Percentiles rank a stretch among this genome's conserved stretches.
These are phyloP conservation scores for Unio delphinus DNA, from an alignment of 2,888 invertebrate species.

Conservation along the genomic window DNA sequence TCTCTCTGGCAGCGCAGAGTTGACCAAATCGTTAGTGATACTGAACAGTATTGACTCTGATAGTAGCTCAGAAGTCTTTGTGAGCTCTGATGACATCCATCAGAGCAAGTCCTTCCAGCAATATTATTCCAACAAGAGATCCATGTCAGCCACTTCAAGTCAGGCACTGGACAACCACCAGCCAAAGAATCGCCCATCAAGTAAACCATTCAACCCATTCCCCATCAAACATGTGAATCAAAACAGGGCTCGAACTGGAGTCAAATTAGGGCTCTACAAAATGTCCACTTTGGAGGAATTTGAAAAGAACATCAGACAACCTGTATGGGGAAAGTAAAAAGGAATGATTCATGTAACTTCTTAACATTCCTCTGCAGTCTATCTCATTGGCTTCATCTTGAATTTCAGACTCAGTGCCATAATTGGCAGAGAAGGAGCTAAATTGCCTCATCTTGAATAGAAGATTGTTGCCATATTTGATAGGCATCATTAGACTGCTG, in stretches of 20 bases:
- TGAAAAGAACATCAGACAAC: conserved; percentile 39
- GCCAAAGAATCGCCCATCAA: conserved; percentile 13
- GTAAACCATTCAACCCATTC: conserved; percentile 65
- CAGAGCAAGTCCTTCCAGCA: conserved; percentile 28
- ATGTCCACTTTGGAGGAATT: conserved; percentile 53
- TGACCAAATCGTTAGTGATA: not conserved
- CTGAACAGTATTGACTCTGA: conserved; percentile 12
- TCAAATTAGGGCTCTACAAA: conserved; percentile 68
- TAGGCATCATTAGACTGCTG: no score
- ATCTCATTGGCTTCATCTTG: not conserved
- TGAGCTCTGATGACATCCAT: conserved; percentile 6
- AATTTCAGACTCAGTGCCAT: not conserved
- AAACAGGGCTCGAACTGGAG: conserved; percentile 63
- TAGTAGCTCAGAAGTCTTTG: conserved; percentile 17
- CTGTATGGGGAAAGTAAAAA: conserved; percentile 40
- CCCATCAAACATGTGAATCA: conserved; percentile 65
- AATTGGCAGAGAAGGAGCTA: not conserved
- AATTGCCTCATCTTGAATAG: no score
- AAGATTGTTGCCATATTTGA: no score
- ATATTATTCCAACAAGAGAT: conserved; percentile 37
- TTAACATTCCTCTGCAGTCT: not conserved
- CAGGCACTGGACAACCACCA: conserved; percentile 18
- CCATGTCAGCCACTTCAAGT: conserved; percentile 19
- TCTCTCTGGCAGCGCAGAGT: not conserved
- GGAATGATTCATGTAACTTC: not conserved